Conservation (phyloP, 2,113 vertebrate species). For the Gobius niger region DNA sequence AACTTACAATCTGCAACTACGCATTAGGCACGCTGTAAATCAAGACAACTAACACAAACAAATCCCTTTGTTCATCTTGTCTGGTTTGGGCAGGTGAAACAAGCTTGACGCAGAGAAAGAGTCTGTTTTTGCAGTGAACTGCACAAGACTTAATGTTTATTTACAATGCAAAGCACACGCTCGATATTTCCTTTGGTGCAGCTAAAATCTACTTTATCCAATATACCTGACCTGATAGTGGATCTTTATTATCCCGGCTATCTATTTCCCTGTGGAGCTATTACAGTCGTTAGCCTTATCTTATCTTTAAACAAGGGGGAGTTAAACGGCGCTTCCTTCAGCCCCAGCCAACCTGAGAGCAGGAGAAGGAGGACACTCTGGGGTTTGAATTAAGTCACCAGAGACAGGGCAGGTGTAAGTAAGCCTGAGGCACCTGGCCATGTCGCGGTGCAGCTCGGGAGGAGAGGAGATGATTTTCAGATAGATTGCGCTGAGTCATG, state of each 20-base stretch:
- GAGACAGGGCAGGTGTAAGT: conserved; percentile 54
- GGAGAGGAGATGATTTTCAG: conserved; percentile 56
- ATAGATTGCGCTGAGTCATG: conserved; percentile 54
- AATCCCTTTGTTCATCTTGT: too few relatives aligned
- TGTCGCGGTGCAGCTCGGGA: conserved; percentile 28
- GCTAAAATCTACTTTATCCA: conserved; percentile 40
- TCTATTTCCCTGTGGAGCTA: conserved; percentile 64
- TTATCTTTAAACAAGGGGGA: conserved; percentile 71
- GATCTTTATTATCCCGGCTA: conserved; percentile 67
- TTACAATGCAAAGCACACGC: conserved; percentile 36
- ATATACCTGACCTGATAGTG: conserved; percentile 54
- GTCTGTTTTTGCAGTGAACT: too few relatives aligned
- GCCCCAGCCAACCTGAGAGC: conserved; percentile 49
- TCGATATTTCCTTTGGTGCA: conserved; percentile 11
- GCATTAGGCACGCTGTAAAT: too few relatives aligned
- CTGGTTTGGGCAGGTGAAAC: too few relatives aligned
- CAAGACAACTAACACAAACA: too few relatives aligned
- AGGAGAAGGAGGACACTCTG: conserved; percentile 35
- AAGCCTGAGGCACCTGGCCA: conserved; percentile 54
- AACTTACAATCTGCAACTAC: too few relatives aligned
- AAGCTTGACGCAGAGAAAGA: too few relatives aligned
- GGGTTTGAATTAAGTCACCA: conserved; percentile 44
- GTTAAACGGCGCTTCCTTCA: conserved; percentile 56
- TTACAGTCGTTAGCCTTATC: conserved; percentile 73
- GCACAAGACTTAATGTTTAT: neutral